Evolutionary conservation across 2,888 invertebrate species (phyloP).

Genomic region (Perithous albicinctus): DNA sequence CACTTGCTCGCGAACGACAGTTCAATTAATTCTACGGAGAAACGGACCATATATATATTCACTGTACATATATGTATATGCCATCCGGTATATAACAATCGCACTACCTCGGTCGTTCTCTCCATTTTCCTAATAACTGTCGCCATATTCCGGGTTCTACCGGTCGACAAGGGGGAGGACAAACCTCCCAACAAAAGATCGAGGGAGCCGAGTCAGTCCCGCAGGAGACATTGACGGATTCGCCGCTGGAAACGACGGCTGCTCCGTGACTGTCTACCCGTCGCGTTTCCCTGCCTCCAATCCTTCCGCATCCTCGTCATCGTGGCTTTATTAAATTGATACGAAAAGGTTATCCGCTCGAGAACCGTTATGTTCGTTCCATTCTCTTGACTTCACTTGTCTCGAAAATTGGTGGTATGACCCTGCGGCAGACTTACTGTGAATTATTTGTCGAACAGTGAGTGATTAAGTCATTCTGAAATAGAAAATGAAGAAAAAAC

Average conservation of each 20-base stretch:
- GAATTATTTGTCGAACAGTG: constrained; percentile 25
- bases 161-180: constrained; percentile 39
- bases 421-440: background rate
- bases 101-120: background rate
- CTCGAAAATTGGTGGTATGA: constrained; percentile 18
- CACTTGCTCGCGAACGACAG: constrained; percentile 24
- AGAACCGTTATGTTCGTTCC: constrained; percentile 50
- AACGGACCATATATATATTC: constrained; percentile 50
- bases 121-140: constrained; percentile 49
- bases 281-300: constrained; percentile 22
- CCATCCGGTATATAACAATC: background rate
- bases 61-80: background rate
- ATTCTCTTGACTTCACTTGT: constrained; percentile 6
- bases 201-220: constrained; percentile 42
- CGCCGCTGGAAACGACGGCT: constrained; percentile 47
- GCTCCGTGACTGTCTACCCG: constrained; percentile 46
- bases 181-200: constrained; percentile 41
- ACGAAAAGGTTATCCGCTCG: constrained; percentile 53
- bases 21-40: constrained; percentile 51
- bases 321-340: constrained; percentile 54
- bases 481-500: too few relatives aligned
- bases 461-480: background rate
- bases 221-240: constrained; percentile 61
- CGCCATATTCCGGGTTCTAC: constrained; percentile 42
- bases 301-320: constrained; percentile 39